phyloP scores from a whole-genome alignment of 1,140 invertebrate species.

The Trachelipus rathkii region DNA sequence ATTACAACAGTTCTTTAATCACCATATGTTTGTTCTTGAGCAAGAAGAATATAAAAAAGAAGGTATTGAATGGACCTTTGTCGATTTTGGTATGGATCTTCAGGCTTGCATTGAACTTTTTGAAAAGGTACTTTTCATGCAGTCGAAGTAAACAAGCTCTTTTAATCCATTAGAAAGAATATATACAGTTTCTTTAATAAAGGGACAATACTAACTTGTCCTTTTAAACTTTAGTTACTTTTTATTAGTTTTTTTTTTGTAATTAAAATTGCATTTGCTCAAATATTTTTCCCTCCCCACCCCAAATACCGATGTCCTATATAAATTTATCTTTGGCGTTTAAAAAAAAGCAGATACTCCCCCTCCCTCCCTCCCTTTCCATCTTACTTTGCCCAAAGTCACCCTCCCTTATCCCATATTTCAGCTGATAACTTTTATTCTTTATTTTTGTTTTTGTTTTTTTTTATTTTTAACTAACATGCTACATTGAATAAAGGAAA shows the following conservation, averaged over 20 bases:
- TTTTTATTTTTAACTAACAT: background rate
- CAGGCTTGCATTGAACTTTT: slow-evolving; percentile 97
- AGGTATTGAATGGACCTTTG: slow-evolving; percentile 98
- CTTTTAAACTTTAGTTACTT: no score
- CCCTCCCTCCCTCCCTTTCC: background rate
- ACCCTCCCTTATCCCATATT: background rate
- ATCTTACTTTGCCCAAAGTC: slow-evolving; percentile 10
- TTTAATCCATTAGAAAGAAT: slow-evolving; percentile 1
- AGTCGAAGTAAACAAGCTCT: background rate
- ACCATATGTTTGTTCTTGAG: slow-evolving; percentile 99
- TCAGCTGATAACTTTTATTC: background rate
- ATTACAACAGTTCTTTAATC: slow-evolving; percentile 99
- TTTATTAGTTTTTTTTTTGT: no score
- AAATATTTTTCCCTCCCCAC: background rate
- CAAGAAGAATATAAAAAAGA: slow-evolving; percentile 98
- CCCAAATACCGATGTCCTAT: background rate
- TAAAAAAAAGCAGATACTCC: background rate
- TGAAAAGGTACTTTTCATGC: slow-evolving; percentile 76
- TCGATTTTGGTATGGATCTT: slow-evolving; percentile 99
- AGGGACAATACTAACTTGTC: no score
- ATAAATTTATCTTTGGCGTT: no score
- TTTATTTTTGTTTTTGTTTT: background rate
- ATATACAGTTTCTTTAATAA: no score
- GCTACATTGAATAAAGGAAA: background rate
- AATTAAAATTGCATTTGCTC: slow-evolving; percentile 16